Conservation (phyloP, 2,113 vertebrate genomes). For the Onychostruthus taczanowskii region DNA sequence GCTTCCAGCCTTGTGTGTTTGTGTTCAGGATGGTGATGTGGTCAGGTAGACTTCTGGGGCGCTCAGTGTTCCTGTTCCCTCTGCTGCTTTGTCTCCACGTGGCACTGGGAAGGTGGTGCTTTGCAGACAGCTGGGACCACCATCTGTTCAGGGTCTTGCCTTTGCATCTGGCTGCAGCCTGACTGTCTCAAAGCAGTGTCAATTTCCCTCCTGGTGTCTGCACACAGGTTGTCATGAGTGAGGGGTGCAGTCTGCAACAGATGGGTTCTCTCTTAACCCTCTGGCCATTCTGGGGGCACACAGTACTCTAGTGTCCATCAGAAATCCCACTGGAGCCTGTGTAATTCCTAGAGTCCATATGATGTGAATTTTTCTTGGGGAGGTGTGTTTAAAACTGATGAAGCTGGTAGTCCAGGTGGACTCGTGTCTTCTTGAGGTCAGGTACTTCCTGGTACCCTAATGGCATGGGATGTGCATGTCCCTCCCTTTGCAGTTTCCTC, state of each 20-base stretch:
- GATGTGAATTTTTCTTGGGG: neutral
- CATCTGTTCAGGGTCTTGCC: neutral
- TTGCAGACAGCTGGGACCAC: neutral
- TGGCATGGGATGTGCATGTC: neutral
- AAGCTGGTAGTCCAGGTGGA: neutral
- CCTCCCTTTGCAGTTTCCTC: neutral
- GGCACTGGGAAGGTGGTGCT: neutral
- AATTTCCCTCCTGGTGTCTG: neutral
- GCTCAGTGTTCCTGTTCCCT: neutral
- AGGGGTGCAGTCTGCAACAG: neutral
- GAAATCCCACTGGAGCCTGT: neutral
- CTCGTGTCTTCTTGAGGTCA: neutral
- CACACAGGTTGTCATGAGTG: neutral
- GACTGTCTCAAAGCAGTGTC: neutral
- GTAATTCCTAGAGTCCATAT: neutral
- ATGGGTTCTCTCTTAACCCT: neutral
- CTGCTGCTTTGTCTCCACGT: neutral
- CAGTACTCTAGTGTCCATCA: neutral
- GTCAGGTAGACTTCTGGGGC: neutral
- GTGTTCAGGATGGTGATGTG: neutral
- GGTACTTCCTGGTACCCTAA: neutral
- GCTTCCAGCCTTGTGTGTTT: accelerated
- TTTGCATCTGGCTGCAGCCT: neutral
- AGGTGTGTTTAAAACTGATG: neutral
- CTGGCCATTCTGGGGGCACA: neutral